Percentiles rank a stretch among this genome's conserved stretches.
phyloP scores from a whole-genome alignment of 2,113 vertebrate species.

The Gracilinanus agilis region DNA sequence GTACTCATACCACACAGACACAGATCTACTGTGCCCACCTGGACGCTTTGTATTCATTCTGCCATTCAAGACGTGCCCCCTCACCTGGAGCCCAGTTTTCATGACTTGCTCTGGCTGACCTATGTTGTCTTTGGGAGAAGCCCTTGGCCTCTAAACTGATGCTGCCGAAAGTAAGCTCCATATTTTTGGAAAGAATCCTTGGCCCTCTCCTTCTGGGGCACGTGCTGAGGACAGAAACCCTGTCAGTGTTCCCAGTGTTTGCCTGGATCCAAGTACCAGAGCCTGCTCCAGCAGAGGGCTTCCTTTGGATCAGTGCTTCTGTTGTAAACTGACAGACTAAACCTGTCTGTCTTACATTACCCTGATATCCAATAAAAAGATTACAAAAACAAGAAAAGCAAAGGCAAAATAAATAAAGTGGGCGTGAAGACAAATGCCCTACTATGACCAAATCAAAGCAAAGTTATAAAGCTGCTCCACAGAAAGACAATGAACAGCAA shows the following conservation, averaged over 20 bases:
- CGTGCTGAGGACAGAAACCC: not conserved
- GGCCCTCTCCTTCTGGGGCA: not conserved
- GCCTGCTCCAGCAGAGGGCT: not conserved
- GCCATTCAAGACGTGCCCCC: not conserved
- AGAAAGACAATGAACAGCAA: constrained; percentile 23
- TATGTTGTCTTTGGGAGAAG: constrained; percentile 36
- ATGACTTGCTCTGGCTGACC: not conserved
- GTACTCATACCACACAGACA: not conserved
- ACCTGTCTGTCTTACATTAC: not conserved
- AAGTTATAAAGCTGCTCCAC: constrained; percentile 18
- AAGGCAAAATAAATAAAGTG: constrained; percentile 33
- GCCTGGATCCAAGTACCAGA: not conserved
- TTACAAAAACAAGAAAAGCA: not conserved
- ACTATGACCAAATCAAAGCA: constrained; percentile 49
- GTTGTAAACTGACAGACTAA: not conserved
- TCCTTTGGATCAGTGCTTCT: not conserved
- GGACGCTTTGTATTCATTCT: not conserved
- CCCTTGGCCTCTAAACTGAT: not conserved
- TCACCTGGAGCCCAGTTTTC: not conserved
- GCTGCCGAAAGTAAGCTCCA: constrained; percentile 2
- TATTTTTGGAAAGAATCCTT: constrained; percentile 19
- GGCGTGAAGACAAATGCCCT: not conserved
- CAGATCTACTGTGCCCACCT: not conserved
- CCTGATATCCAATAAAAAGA: constrained; percentile 41
- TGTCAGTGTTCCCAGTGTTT: not conserved